Base-by-base conservation (phyloP, 1,140 invertebrate species). In the Pseudomyrmex concolor region DNA sequence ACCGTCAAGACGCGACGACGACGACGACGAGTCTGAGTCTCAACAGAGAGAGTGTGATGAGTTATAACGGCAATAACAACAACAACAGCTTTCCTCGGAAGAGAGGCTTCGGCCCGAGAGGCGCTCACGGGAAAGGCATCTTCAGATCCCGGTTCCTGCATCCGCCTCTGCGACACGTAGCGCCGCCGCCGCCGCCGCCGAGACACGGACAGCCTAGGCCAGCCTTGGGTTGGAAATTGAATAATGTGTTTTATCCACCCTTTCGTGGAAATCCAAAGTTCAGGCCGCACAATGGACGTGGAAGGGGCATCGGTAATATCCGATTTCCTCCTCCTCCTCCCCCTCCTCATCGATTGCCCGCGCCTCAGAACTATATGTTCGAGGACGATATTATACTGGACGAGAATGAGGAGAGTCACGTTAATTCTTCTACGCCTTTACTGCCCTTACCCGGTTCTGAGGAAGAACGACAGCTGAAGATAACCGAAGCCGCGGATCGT, bases 391-490 rank as follows among this genome's bases (percentile, higher is more conserved):
- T 43, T 13, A 9, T 4, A 62, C 22, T 62, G 19, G 4, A 34
- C 5, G 59, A 63, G 5, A 25, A 57, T 4, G 70, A 83, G 43
- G 50, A 45, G 7, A 15, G 71, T 57, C 55, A 76, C 4, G 4
- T 5, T 45, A 13, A 54, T 13, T 0, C 10, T 13, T 0, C 10
- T 9, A 7, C 13, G 0, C 43, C 83, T 3, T 43, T 84, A 12
- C 86, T 87, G 48, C 92, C 92, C 22, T 77, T 92, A 15, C 89
- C 89, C 5, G 93, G 93, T 2, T 93, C 93, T 0, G 92, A 94
- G 48, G 94, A 94, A 48, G 94, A 94, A 76, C 90, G 93, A 2
- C 87, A 90, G 43, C 87, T 91, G 48, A 94, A 92, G 43, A 93
- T 94, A 78, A 91, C 89, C 4, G 89, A 94, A 50, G 91, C 93